Evolutionary conservation across 2,797 vertebrate genomes (phyloP).

Genomic region (Falco rusticolus): DNA sequence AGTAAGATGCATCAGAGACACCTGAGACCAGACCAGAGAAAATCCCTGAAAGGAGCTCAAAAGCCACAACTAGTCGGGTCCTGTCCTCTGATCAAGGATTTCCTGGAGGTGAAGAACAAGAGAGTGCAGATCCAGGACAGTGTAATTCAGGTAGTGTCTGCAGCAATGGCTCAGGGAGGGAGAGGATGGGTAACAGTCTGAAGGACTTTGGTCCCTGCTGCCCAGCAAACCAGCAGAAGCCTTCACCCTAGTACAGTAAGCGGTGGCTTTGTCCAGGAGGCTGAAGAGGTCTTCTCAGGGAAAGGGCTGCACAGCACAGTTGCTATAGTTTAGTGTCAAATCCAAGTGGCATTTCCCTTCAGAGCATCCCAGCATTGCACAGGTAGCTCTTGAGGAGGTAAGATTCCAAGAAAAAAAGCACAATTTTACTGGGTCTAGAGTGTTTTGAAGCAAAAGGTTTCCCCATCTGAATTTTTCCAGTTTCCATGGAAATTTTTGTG

Average conservation of each 20-base stretch:
- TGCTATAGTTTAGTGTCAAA: neutral
- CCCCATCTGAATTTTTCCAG: neutral
- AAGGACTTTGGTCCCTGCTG: neutral
- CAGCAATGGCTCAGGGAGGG: neutral
- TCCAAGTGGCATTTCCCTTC: neutral
- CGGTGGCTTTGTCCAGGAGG: neutral
- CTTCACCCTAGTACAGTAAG: neutral
- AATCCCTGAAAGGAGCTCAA: neutral
- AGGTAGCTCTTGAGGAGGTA: too few relatives aligned
- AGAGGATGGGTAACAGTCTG: neutral
- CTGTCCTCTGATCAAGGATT: neutral
- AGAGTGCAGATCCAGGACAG: neutral
- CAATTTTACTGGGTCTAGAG: neutral
- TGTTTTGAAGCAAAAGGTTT: neutral
- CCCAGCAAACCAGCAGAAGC: neutral
- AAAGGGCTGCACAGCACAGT: neutral
- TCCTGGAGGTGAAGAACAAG: neutral
- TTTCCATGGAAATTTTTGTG: neutral
- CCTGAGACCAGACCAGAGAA: neutral
- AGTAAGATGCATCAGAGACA: neutral
- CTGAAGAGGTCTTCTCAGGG: neutral
- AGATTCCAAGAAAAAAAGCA: neutral
- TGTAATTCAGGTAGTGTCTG: neutral
- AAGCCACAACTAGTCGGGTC: neutral
- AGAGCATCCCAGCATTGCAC: neutral